Evolutionary conservation across 2,888 invertebrate genomes (phyloP).

Genomic region (Ennomos fuscantarius): DNA sequence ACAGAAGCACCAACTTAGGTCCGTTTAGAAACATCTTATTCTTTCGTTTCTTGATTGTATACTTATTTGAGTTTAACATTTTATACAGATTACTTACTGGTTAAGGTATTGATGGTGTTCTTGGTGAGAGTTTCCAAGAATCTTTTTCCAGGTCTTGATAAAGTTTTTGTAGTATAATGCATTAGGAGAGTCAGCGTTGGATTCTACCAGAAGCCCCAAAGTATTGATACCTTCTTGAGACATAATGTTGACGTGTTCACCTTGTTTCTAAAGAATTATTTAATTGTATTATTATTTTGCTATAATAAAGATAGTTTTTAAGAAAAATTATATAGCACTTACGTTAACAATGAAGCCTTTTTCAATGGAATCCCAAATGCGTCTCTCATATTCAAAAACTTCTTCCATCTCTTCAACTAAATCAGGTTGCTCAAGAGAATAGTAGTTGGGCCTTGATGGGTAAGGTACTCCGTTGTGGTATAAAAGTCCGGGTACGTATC

Average conservation of each 20-base stretch:
- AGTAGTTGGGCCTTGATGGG: constrained; percentile 86
- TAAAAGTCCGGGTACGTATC: constrained; percentile 87
- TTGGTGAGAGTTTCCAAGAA: constrained; percentile 82
- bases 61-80: no score
- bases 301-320: neutral
- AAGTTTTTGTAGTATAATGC: constrained; percentile 85
- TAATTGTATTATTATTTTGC: constrained; percentile 21
- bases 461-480: constrained; percentile 88
- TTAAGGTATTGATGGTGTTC: constrained; percentile 51
- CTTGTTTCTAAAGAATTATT: constrained; percentile 61
- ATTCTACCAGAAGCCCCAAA: constrained; percentile 88
- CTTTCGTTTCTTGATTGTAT: no score
- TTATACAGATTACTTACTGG: constrained; percentile 47
- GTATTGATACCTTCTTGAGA: constrained; percentile 86
- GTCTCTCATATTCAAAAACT: constrained; percentile 81
- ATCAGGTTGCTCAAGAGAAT: constrained; percentile 75
- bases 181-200: constrained; percentile 87
- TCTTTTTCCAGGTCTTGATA: constrained; percentile 81
- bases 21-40: no score
- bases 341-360: constrained; percentile 77
- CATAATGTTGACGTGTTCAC: constrained; percentile 84
- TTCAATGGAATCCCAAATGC: constrained; percentile 86
- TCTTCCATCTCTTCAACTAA: constrained; percentile 69
- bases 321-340: constrained; percentile 45
- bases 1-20: no score